These are phyloP conservation scores for Squalus acanthias DNA, from an alignment of 2,797 vertebrate genomes.

Conservation along the genomic window DNA sequence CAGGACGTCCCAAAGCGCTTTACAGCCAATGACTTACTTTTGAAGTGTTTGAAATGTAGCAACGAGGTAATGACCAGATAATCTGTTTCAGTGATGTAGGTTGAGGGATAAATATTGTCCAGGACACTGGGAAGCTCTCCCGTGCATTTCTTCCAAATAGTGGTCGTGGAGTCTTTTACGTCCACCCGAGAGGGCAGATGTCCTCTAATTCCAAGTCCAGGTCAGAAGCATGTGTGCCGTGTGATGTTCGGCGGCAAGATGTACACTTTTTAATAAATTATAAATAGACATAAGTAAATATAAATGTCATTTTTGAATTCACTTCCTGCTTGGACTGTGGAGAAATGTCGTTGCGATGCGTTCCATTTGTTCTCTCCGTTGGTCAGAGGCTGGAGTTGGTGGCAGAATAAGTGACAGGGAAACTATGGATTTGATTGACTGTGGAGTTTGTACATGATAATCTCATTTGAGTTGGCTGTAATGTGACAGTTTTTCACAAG, in stretches of 20 bases:
- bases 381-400: not conserved
- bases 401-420: not conserved
- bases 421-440: not conserved
- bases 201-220: not conserved
- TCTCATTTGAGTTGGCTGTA: not conserved
- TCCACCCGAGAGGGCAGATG: too few relatives aligned
- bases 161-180: too few relatives aligned
- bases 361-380: not conserved
- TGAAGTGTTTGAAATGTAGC: too few relatives aligned
- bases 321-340: not conserved
- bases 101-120: too few relatives aligned
- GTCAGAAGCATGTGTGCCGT: not conserved
- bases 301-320: not conserved
- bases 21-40: too few relatives aligned
- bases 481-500: not conserved
- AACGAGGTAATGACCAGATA: not conserved
- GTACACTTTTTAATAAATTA: not conserved
- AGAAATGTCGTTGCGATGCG: not conserved
- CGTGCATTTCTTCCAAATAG: too few relatives aligned
- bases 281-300: not conserved
- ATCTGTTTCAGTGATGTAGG: not conserved
- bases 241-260: not conserved
- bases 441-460: constrained; percentile 18
- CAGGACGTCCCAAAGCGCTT: too few relatives aligned
- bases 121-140: too few relatives aligned